These are phyloP conservation scores for Merodon equestris DNA, from an alignment of 2,888 invertebrate species.

Conservation along the genomic window DNA sequence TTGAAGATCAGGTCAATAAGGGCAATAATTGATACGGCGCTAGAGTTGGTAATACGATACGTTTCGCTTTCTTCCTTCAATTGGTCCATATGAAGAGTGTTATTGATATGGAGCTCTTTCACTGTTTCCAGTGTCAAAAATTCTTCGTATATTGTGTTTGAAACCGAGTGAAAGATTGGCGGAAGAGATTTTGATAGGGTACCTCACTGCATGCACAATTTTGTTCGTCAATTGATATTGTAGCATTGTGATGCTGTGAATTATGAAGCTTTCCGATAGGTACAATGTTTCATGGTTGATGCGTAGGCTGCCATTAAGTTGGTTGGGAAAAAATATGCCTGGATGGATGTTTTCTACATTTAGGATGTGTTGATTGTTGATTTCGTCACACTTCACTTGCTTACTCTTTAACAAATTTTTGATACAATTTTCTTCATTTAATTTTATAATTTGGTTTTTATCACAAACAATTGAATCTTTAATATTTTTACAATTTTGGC, in stretches of 20 bases:
- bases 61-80: background rate
- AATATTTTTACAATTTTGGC: conserved; percentile 8
- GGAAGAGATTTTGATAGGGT: too few species aligned
- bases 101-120: conserved; percentile 21
- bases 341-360: conserved; percentile 2
- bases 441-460: conserved; percentile 3
- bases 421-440: conserved; percentile 9
- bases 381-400: conserved; percentile 3
- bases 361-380: conserved; percentile 12
- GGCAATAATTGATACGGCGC: background rate
- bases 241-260: conserved; percentile 3
- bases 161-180: conserved; percentile 4
- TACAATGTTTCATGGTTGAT: conserved; percentile 2
- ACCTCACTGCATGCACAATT: background rate
- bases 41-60: conserved; percentile 7
- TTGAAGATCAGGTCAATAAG: background rate
- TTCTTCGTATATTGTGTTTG: conserved; percentile 13
- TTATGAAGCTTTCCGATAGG: conserved; percentile 16
- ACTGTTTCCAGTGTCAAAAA: conserved; percentile 21
- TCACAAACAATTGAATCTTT: conserved; percentile 8
- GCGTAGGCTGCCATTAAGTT: conserved; percentile 19
- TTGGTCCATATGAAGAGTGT: conserved; percentile 1
- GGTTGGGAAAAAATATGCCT: conserved; percentile 1
- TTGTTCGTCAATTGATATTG: background rate
- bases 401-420: conserved; percentile 13